These are phyloP conservation scores for Nyctereutes procyonoides DNA, from an alignment of 2,113 vertebrate genomes.

Conservation along the genomic window DNA sequence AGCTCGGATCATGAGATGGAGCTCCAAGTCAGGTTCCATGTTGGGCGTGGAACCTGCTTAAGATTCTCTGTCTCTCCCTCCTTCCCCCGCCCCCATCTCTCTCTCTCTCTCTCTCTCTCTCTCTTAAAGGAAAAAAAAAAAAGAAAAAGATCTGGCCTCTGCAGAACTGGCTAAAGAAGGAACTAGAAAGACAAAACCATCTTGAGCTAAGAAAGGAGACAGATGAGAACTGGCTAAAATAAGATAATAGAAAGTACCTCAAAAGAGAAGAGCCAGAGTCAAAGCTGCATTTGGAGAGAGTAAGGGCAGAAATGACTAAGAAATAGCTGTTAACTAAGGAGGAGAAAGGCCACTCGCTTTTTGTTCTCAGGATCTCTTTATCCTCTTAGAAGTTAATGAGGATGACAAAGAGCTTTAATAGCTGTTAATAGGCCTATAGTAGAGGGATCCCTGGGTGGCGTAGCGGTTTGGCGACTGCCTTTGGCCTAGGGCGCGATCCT, in stretches of 20 bases:
- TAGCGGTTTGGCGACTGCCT: too few relatives aligned
- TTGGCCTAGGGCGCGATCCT: too few relatives aligned
- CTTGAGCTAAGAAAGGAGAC: conserved; percentile 43
- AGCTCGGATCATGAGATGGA: neutral
- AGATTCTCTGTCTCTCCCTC: neutral
- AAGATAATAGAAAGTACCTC: conserved; percentile 19
- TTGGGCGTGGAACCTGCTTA: neutral
- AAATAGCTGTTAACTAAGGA: neutral
- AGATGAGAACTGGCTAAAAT: conserved; percentile 7
- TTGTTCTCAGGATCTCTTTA: neutral
- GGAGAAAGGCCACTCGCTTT: neutral
- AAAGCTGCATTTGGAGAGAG: neutral
- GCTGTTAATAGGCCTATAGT: neutral
- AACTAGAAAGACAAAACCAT: conserved; percentile 3
- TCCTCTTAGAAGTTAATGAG: neutral
- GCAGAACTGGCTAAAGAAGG: neutral
- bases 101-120: neutral
- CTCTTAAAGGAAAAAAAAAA: neutral
- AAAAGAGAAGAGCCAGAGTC: neutral
- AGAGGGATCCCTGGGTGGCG: too few relatives aligned
- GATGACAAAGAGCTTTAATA: neutral
- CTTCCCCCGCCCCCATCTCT: neutral
- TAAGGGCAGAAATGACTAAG: neutral
- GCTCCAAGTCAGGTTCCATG: neutral
- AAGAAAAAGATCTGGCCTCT: neutral